Conservation (phyloP, 2,797 vertebrate genomes). For the Astyanax mexicanus region DNA sequence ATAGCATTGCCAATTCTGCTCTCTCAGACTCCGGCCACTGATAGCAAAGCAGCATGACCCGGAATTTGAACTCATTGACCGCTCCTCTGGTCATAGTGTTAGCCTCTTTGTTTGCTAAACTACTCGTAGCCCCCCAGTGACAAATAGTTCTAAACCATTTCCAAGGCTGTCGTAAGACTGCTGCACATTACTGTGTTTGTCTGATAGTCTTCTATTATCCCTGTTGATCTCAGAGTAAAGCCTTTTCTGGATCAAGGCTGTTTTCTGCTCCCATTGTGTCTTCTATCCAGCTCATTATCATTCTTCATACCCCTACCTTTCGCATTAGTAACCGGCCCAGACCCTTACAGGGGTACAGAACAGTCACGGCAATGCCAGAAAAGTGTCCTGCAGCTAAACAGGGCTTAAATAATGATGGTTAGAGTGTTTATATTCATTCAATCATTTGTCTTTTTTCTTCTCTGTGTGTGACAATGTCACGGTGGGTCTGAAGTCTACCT, state of each 20-base stretch:
- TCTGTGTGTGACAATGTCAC: no score
- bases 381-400: neutral
- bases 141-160: no score
- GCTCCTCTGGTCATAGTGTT: no score
- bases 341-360: neutral
- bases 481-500: no score
- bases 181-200: neutral
- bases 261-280: conserved; percentile 3
- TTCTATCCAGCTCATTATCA: neutral
- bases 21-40: no score
- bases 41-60: no score
- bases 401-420: neutral
- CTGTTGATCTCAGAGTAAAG: neutral
- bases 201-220: neutral
- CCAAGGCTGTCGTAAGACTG: no score
- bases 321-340: neutral
- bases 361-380: neutral
- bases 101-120: no score
- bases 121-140: no score
- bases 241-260: neutral
- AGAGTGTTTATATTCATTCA: neutral
- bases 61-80: no score
- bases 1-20: no score
- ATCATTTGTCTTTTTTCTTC: no score
- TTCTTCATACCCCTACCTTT: neutral